Base-by-base conservation (phyloP, 2,888 invertebrate species). In the Electrophaes corylata region DNA sequence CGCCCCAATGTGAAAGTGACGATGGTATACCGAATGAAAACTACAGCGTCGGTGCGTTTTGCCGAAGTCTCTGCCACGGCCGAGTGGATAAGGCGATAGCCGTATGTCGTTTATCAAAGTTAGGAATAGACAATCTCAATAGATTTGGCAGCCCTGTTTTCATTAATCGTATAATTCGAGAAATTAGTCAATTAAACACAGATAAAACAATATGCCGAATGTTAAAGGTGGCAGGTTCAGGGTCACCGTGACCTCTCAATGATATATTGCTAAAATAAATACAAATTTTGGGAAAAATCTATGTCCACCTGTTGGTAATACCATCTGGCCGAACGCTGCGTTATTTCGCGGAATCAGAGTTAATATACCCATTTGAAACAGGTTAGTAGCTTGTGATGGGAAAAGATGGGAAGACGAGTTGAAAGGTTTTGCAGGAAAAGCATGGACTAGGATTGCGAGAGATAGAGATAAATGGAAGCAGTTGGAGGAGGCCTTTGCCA, bases 171-270 rank as follows among this genome's bases (percentile, higher is more conserved):
- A 39, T 46, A 44, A 40, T 55, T 44, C 60, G 44, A 43, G 52
- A 65, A 59, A 52, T 54, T 14, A 46, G 40, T 37, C 58, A 60
- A 67, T 68, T 65, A 65, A 64, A 65, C 46, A 51, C 40, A 16
- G 26, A 61, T 64, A 47, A 66, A 64, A 62, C 60, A 43, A 59
- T 52, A 40, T 43, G 53, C 47, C 59, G 51, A 43, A 60, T 55
- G 53, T 47, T 60, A 66, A 65, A 66, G 65, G 66, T 66, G 49
- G 26, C 45, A 44, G 52, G 68, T 60, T 68, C 65, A 68, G 57
- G 66, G 68, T 54, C 60, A 52, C 26, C 41, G 23, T 44, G 62
- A 60, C 65, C 66, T 50, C 58, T 31, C 45, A 11, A 44, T 58
- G 52, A 60, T 58, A 57, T 59, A 55, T 55, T 51, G 20, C 5